A percentile compares a stretch with the other conserved stretches of the same genome.
These are phyloP conservation scores for Hirudo medicinalis DNA, from an alignment of 1,140 invertebrate species.

Conservation along the genomic window DNA sequence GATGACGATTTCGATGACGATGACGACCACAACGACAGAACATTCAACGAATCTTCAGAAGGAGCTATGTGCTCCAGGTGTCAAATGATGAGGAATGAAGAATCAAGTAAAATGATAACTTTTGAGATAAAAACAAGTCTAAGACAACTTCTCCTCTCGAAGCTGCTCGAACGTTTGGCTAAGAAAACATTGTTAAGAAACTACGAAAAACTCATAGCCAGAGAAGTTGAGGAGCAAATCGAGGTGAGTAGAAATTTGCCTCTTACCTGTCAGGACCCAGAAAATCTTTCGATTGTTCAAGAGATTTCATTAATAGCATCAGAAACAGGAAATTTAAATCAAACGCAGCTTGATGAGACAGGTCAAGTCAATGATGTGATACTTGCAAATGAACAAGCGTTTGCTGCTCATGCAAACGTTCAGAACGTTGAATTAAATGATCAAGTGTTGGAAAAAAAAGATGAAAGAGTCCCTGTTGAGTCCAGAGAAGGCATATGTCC, in stretches of 20 bases:
- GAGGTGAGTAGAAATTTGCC: too few relatives aligned
- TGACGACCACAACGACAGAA: not conserved
- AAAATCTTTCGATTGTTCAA: not conserved
- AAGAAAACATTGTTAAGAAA: not conserved
- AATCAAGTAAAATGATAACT: not conserved
- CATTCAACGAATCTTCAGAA: not conserved
- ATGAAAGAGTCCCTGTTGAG: not conserved
- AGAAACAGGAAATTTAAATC: not conserved
- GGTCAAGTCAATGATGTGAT: not conserved
- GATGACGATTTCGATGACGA: not conserved
- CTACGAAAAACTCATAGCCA: not conserved
- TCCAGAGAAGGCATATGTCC: not conserved
- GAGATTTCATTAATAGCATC: not conserved
- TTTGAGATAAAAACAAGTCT: not conserved
- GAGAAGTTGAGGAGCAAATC: too few relatives aligned
- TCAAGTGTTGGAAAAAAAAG: not conserved
- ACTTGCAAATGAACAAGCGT: not conserved
- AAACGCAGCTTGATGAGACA: not conserved
- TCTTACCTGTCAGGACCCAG: not conserved
- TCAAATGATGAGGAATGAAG: not conserved
- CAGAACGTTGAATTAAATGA: not conserved
- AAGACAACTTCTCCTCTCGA: conserved; percentile 4
- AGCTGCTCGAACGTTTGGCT: conserved; percentile 1
- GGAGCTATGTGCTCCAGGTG: too few relatives aligned
- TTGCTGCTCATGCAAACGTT: not conserved